Evolutionary conservation across 23 tunicate genomes (phyloP).

Genomic region (Trididemnum clinides): DNA sequence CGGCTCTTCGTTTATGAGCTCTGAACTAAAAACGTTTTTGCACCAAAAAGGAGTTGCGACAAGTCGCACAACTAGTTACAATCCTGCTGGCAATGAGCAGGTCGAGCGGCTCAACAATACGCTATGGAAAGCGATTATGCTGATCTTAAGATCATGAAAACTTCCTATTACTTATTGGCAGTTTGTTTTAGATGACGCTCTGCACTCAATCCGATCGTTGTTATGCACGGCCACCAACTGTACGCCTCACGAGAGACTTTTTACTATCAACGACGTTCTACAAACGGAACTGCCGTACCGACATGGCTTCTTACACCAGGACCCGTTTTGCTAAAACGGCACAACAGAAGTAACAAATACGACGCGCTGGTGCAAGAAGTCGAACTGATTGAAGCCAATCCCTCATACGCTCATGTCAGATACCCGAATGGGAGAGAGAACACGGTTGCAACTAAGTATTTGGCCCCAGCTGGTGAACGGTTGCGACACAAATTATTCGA

Average conservation of each 20-base stretch:
- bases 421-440: background rate
- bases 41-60: slow-evolving; percentile 1
- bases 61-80: background rate
- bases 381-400: slow-evolving; percentile 13
- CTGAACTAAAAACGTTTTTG: background rate
- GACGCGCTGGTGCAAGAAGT: slow-evolving; percentile 16
- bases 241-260: slow-evolving; percentile 24
- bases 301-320: slow-evolving; percentile 34
- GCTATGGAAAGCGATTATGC: slow-evolving; percentile 2
- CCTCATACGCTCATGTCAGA: slow-evolving; percentile 17
- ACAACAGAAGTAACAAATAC: background rate
- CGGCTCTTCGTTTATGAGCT: background rate
- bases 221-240: slow-evolving; percentile 28
- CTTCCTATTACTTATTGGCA: background rate
- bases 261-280: slow-evolving; percentile 5
- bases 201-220: slow-evolving; percentile 2
- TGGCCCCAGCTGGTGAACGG: no score
- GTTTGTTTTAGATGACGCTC: slow-evolving; percentile 1
- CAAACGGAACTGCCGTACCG: slow-evolving; percentile 2
- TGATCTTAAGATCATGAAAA: background rate
- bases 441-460: background rate
- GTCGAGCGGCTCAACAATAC: slow-evolving; percentile 11
- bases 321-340: slow-evolving; percentile 1
- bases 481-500: no score
- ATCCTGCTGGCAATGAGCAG: slow-evolving; percentile 13